A percentile compares a stretch with the other conserved stretches of the same genome.
These are phyloP conservation scores for Pristis pectinata DNA, from an alignment of 2,797 vertebrate genomes.

Conservation along the genomic window DNA sequence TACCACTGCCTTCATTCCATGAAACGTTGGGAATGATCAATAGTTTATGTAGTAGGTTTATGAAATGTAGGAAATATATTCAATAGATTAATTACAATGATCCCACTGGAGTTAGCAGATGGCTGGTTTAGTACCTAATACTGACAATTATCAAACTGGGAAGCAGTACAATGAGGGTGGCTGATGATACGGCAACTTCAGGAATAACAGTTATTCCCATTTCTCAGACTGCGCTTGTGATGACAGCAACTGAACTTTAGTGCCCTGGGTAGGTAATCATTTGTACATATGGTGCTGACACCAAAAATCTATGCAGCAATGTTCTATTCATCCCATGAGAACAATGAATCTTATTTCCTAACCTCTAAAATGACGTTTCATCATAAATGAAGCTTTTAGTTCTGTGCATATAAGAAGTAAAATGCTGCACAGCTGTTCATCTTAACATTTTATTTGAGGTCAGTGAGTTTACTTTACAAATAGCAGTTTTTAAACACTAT, in stretches of 20 bases:
- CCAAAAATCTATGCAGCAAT: conserved; percentile 27
- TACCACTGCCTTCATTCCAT: background rate
- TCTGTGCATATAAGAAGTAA: background rate
- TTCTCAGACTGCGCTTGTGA: background rate
- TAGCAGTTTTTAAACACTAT: conserved; percentile 9
- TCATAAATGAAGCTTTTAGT: conserved; percentile 30
- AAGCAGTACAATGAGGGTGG: background rate
- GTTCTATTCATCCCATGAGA: conserved; percentile 31
- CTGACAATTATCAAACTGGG: background rate
- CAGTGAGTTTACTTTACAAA: conserved; percentile 37
- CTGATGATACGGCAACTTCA: background rate
- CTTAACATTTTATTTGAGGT: conserved; percentile 36
- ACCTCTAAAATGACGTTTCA: conserved; percentile 8
- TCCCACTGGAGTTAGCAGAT: background rate
- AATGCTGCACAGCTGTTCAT: background rate
- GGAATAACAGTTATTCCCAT: background rate
- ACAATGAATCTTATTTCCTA: background rate
- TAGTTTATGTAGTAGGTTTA: background rate
- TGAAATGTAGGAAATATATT: background rate
- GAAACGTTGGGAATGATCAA: background rate
- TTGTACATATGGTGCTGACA: conserved; percentile 15
- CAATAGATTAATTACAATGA: background rate
- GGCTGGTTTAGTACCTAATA: background rate
- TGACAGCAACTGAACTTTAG: background rate
- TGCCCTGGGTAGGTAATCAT: background rate